Evolutionary conservation across 2,888 invertebrate genomes (phyloP).

Genomic region (Scaptomyza polygonia): DNA sequence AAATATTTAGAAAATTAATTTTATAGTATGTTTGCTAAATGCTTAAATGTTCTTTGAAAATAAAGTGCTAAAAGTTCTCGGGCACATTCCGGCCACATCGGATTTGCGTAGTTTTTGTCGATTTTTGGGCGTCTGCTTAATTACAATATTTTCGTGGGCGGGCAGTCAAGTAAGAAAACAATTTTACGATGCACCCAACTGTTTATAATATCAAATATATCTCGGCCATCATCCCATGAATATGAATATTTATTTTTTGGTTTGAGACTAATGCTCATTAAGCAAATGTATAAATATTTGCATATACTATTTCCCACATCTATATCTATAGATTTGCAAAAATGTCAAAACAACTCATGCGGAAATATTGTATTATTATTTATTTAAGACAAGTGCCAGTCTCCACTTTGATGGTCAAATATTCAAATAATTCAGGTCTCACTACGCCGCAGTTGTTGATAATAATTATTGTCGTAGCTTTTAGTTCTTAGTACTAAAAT

Average conservation of each 20-base stretch:
- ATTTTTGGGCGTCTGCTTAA: conserved; percentile 56
- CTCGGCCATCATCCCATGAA: conserved; percentile 56
- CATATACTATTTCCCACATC: conserved; percentile 10
- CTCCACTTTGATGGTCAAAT: conserved; percentile 7
- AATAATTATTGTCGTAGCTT: too few relatives aligned
- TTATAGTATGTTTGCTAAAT: conserved; percentile 17
- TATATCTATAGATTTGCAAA: conserved; percentile 31
- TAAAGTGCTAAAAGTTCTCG: conserved; percentile 62
- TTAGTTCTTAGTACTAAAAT: neutral
- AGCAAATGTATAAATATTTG: conserved; percentile 31
- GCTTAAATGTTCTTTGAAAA: conserved; percentile 32
- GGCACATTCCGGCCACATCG: conserved; percentile 27
- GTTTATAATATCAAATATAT: conserved; percentile 63
- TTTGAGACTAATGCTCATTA: conserved; percentile 36
- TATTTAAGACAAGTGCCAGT: conserved; percentile 63
- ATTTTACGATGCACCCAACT: conserved; percentile 70
- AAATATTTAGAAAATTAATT: conserved; percentile 58
- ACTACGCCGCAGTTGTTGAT: conserved; percentile 18
- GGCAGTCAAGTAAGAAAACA: conserved; percentile 60
- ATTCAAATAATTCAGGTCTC: conserved; percentile 19
- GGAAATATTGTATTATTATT: conserved; percentile 68
- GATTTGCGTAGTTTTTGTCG: conserved; percentile 60
- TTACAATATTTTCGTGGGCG: conserved; percentile 64
- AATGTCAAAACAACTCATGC: conserved; percentile 48
- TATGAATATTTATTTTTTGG: conserved; percentile 30